phyloP scores from a whole-genome alignment of 2,797 vertebrate genomes.

The Crenuchus spilurus region DNA sequence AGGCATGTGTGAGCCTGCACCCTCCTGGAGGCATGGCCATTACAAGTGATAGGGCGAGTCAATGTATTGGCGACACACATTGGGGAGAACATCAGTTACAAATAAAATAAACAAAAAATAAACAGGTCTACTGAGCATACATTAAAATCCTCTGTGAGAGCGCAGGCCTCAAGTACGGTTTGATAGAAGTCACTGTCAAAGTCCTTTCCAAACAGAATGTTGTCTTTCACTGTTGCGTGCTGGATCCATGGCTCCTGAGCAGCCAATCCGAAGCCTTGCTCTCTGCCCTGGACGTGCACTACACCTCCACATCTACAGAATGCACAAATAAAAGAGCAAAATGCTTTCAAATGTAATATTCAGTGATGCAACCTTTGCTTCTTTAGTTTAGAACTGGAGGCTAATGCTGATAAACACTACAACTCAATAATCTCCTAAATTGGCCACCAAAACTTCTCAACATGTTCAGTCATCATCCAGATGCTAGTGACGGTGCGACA shows the following conservation, averaged over 20 bases:
- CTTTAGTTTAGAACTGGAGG: too few relatives aligned
- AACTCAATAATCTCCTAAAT: too few relatives aligned
- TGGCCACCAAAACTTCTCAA: too few relatives aligned
- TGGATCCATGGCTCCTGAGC: slow-evolving; percentile 97
- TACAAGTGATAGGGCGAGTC: too few relatives aligned
- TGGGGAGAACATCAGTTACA: too few relatives aligned
- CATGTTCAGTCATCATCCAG: too few relatives aligned
- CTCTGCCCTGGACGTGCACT: slow-evolving; percentile 78
- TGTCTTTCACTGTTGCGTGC: slow-evolving; percentile 89
- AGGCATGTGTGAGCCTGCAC: too few relatives aligned
- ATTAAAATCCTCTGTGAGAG: slow-evolving; percentile 87
- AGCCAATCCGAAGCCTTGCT: slow-evolving; percentile 86
- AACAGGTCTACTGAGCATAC: slow-evolving; percentile 70
- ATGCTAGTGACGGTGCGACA: too few relatives aligned
- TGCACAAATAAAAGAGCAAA: not conserved
- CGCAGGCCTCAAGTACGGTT: slow-evolving; percentile 89
- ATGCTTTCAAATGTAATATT: not conserved
- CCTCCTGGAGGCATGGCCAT: too few relatives aligned
- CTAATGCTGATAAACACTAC: too few relatives aligned
- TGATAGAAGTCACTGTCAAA: slow-evolving; percentile 82
- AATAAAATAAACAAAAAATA: too few relatives aligned
- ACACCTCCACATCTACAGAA: slow-evolving; percentile 73
- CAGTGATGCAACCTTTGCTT: not conserved
- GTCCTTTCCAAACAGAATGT: slow-evolving; percentile 91
- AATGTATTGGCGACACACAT: too few relatives aligned